Percentiles rank a stretch among this genome's conserved stretches.
Evolutionary conservation across 2,888 invertebrate species (phyloP).

Genomic region (Hypomecis punctinalis): DNA sequence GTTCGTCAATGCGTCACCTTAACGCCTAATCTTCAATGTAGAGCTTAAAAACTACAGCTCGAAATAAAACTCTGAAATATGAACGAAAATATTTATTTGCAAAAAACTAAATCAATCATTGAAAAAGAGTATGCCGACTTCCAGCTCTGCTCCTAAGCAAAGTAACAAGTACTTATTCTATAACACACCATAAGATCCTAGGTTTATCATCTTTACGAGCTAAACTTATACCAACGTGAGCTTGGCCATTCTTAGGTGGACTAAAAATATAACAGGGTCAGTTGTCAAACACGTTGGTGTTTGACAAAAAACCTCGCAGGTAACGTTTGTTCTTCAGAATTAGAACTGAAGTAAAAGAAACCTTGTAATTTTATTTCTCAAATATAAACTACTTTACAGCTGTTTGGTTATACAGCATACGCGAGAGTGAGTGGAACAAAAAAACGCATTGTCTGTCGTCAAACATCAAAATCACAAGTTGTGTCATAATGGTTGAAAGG

Average conservation of each 20-base stretch:
- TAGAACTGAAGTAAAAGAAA: too few species aligned
- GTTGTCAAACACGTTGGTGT: neutral
- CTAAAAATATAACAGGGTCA: neutral
- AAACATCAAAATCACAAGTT: too few species aligned
- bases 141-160: slow-evolving; percentile 68
- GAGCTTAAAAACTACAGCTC: neutral
- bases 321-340: too few species aligned
- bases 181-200: slow-evolving; percentile 64
- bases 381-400: too few species aligned
- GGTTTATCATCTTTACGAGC: slow-evolving; percentile 47
- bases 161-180: slow-evolving; percentile 66
- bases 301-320: too few species aligned
- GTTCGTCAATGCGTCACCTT: too few species aligned
- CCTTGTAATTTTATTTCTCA: too few species aligned
- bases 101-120: slow-evolving; percentile 80
- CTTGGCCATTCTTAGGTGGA: neutral
- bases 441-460: too few species aligned
- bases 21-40: neutral
- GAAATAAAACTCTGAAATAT: slow-evolving; percentile 32
- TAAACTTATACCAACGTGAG: slow-evolving; percentile 7
- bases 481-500: too few species aligned
- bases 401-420: too few species aligned
- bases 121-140: slow-evolving; percentile 71
- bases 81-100: slow-evolving; percentile 79
- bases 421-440: too few species aligned